Conservation (phyloP, 1,140 invertebrate genomes). For the Battus philenor region DNA sequence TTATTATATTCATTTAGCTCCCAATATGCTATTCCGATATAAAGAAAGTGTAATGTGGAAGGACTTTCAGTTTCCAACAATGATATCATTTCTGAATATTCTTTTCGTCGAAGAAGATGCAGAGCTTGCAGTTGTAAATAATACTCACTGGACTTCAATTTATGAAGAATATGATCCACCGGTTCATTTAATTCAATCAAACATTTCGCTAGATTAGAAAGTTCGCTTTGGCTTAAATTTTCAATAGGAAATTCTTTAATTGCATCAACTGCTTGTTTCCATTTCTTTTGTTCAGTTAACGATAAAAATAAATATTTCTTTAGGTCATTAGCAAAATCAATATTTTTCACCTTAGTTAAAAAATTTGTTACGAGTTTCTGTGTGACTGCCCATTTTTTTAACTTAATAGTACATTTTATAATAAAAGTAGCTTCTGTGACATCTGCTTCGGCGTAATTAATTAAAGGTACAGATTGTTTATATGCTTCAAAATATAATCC, state of each 20-base stretch:
- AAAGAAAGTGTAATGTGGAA: conserved; percentile 76
- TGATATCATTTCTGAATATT: conserved; percentile 75
- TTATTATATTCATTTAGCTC: conserved; percentile 78
- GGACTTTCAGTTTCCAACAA: conserved; percentile 68
- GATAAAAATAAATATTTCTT: conserved; percentile 54
- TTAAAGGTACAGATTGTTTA: conserved; percentile 55
- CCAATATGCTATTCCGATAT: conserved; percentile 82
- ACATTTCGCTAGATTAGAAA: conserved; percentile 51
- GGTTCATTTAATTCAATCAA: conserved; percentile 51
- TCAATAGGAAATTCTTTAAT: conserved; percentile 38
- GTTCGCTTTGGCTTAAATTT: conserved; percentile 34
- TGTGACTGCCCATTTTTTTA: conserved; percentile 78
- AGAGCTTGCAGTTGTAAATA: conserved; percentile 53
- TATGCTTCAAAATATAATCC: conserved; percentile 76
- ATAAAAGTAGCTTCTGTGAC: conserved; percentile 52
- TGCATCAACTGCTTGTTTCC: conserved; percentile 58
- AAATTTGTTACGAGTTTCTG: conserved; percentile 73
- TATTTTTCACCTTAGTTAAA: conserved; percentile 50
- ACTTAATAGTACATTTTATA: conserved; percentile 73
- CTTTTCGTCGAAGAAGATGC: conserved; percentile 65
- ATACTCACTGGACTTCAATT: conserved; percentile 41
- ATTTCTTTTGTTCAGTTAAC: conserved; percentile 70
- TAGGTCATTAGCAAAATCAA: conserved; percentile 32
- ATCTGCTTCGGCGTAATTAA: conserved; percentile 58
- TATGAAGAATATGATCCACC: conserved; percentile 38